Evolutionary conservation across 1,140 invertebrate genomes (phyloP), one percentile per base, ranked within the genome.

Genomic region (Drosophila fuyamai): DNA sequence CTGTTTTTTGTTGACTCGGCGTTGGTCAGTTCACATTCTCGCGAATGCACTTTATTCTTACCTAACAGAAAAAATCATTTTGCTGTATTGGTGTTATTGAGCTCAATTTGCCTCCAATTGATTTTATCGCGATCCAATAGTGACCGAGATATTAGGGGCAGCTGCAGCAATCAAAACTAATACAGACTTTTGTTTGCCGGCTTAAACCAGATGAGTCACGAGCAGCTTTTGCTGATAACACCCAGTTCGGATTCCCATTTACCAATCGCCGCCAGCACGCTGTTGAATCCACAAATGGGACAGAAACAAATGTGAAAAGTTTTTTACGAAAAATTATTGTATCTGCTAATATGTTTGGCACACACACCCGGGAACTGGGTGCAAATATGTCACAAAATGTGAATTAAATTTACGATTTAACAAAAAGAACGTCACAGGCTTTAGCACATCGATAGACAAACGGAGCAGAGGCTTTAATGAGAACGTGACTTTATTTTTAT

Each of bases 401-500:
- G 62, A 77, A 74, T 79, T 73, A 73, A 88, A 76, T 66, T 68
- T 50, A 62, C 70, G 71, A 68, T 85, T 79, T 57, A 79, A 86
- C 74, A 86, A 86, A 55, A 43, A 63, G 62, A 89, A 76, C 79
- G 79, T 86, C 83, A 88, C 59, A 63, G 80, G 62, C 70, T 79
- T 82, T 79, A 73, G 70, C 83, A 86, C 83, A 73, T 83, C 54
- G 41, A 66, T 77, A 71, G 58, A 59, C 76, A 80, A 68, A 44
- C 55, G 44, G 43, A 75, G 50, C 43, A 62, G 63, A 29, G 67
- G 46, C 61, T 61, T 66, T 79, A 88, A 81, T 83, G 71, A 79
- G 83, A 88, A 86, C 83, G 83, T 86, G 83, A 86, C 83, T 86
- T 86, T 77, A 48, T 81, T 81, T 79, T 88, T 61, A 82, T 88